phyloP scores from a whole-genome alignment of 2,797 vertebrate species.

The Acipenser oxyrinchus region DNA sequence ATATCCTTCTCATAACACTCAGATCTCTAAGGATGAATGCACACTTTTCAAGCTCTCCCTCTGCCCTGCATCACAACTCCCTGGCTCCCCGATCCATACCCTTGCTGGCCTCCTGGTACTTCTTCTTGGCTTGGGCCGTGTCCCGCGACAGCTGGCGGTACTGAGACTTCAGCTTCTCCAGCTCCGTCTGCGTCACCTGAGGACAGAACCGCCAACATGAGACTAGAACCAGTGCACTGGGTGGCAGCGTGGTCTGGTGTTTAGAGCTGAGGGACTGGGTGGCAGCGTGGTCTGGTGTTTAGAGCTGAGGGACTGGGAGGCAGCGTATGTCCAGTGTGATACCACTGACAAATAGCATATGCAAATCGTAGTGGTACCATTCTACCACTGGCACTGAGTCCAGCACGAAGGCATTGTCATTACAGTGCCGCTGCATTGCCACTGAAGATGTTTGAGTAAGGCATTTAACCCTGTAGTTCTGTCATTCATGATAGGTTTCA shows the following conservation, averaged over 20 bases:
- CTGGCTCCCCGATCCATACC: constrained; percentile 47
- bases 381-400: too few species aligned
- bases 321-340: too few species aligned
- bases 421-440: too few species aligned
- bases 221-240: neutral
- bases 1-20: too few species aligned
- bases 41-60: neutral
- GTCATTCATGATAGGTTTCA: too few species aligned
- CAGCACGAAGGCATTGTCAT: too few species aligned
- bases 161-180: constrained; percentile 77
- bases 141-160: constrained; percentile 75
- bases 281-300: too few species aligned
- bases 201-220: constrained; percentile 13
- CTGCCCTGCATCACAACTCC: neutral
- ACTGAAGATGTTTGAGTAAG: too few species aligned
- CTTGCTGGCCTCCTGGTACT: constrained; percentile 83
- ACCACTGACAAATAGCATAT: too few species aligned
- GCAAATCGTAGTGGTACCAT: too few species aligned
- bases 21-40: too few species aligned
- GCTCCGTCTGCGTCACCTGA: constrained; percentile 77
- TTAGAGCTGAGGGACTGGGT: neutral
- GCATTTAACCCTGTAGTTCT: too few species aligned
- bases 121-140: constrained; percentile 75
- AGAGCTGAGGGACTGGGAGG: neutral
- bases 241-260: neutral